phyloP scores from a whole-genome alignment of 2,888 invertebrate species.

The Amorpha juglandis region DNA sequence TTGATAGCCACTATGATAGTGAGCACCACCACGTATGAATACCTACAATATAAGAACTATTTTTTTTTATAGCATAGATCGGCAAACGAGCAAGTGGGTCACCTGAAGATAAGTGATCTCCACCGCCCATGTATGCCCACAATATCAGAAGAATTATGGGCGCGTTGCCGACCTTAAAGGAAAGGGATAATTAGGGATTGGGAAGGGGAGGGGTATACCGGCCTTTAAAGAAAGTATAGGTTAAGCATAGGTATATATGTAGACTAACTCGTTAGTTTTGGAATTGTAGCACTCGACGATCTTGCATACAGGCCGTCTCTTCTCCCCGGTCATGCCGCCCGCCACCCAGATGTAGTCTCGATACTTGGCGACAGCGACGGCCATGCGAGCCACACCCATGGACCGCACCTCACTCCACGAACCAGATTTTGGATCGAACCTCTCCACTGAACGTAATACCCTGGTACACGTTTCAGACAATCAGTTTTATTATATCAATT shows the following conservation, averaged over 20 bases:
- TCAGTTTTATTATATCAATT: not conserved
- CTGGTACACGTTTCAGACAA: conserved; percentile 52
- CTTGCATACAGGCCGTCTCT: conserved; percentile 81
- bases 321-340: conserved; percentile 87
- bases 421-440: conserved; percentile 83
- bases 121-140: too few species aligned
- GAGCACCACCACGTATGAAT: too few species aligned
- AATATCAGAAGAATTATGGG: too few species aligned
- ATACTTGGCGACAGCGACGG: conserved; percentile 85
- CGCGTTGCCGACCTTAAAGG: too few species aligned
- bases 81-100: too few species aligned
- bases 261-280: conserved; percentile 82
- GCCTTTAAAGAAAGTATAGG: not conserved
- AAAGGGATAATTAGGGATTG: too few species aligned
- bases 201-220: too few species aligned
- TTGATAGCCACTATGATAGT: too few species aligned
- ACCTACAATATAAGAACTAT: too few species aligned
- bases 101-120: too few species aligned
- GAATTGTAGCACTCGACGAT: conserved; percentile 87
- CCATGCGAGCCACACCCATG: conserved; percentile 85
- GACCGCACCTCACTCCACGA: conserved; percentile 85
- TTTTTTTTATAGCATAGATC: too few species aligned
- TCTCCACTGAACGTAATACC: conserved; percentile 85
- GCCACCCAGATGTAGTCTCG: conserved; percentile 89
- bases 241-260: not conserved